Percentiles rank a stretch among this genome's conserved stretches.
phyloP scores from a whole-genome alignment of 1,140 invertebrate species.

The Drosophila pseudoobscura region DNA sequence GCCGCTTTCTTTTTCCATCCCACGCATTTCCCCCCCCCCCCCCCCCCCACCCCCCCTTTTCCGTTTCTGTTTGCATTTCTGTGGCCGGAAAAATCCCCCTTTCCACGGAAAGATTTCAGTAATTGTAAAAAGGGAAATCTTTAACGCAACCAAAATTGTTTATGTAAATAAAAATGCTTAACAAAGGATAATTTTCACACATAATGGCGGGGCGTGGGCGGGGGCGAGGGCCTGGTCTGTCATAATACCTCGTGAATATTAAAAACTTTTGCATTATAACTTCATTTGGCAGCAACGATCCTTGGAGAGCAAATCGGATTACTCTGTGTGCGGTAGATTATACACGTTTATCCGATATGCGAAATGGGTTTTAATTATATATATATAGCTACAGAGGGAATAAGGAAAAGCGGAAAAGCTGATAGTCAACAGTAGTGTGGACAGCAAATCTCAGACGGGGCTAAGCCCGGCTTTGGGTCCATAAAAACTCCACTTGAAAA shows the following conservation, averaged over 20 bases:
- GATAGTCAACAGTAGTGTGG: neutral
- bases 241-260: slow-evolving; percentile 69
- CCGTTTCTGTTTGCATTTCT: slow-evolving; percentile 56
- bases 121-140: slow-evolving; percentile 31
- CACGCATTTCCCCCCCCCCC: neutral
- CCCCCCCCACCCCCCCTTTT: slow-evolving; percentile 8
- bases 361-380: slow-evolving; percentile 70
- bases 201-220: slow-evolving; percentile 17
- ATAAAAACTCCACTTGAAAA: slow-evolving; percentile 83
- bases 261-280: slow-evolving; percentile 47
- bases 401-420: slow-evolving; percentile 26
- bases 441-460: slow-evolving; percentile 32
- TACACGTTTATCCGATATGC: slow-evolving; percentile 52
- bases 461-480: slow-evolving; percentile 62
- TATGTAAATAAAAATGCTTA: slow-evolving; percentile 46
- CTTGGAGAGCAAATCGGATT: slow-evolving; percentile 53
- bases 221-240: slow-evolving; percentile 3
- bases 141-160: slow-evolving; percentile 42
- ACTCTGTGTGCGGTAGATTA: slow-evolving; percentile 51
- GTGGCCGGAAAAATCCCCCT: slow-evolving; percentile 22
- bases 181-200: slow-evolving; percentile 41
- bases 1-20: slow-evolving; percentile 9
- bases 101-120: slow-evolving; percentile 15
- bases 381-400: slow-evolving; percentile 12
- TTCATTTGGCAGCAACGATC: too few relatives aligned